These are phyloP conservation scores for Bacillus rossius DNA, from an alignment of 1,140 invertebrate genomes.

Conservation along the genomic window DNA sequence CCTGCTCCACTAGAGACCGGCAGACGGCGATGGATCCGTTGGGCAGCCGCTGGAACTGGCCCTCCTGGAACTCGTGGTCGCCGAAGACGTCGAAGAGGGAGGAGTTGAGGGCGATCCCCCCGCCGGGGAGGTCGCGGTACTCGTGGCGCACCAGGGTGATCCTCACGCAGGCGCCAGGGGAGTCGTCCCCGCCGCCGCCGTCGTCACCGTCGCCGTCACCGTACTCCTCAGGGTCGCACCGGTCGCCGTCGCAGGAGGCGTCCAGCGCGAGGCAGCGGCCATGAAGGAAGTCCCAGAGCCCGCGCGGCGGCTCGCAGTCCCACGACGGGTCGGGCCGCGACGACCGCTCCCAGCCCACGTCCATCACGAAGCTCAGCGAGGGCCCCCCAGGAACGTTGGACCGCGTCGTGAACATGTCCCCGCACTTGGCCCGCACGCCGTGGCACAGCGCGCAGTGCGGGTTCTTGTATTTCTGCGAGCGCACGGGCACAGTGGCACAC, in stretches of 20 bases:
- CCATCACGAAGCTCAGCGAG: constrained; percentile 1
- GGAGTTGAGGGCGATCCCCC: background rate
- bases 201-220: constrained; percentile 1
- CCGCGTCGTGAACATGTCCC: background rate
- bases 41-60: background rate
- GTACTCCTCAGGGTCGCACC: background rate
- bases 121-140: constrained; percentile 1
- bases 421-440: background rate
- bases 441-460: constrained; percentile 39
- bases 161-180: background rate
- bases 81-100: background rate
- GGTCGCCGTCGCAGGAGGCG: background rate
- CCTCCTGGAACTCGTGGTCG: background rate
- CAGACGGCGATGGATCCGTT: constrained; percentile 2
- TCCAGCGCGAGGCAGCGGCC: background rate
- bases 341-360: constrained; percentile 2
- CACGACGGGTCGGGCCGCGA: background rate
- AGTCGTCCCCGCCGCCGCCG: constrained; percentile 4
- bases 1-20: background rate
- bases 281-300: constrained; percentile 8
- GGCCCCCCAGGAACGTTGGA: background rate
- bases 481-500: background rate
- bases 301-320: constrained; percentile 1
- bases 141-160: background rate
- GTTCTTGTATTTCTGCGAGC: constrained; percentile 34